These are phyloP conservation scores for Dicerorhinus sumatrensis DNA, from an alignment of 2,113 vertebrate genomes.

Conservation along the genomic window DNA sequence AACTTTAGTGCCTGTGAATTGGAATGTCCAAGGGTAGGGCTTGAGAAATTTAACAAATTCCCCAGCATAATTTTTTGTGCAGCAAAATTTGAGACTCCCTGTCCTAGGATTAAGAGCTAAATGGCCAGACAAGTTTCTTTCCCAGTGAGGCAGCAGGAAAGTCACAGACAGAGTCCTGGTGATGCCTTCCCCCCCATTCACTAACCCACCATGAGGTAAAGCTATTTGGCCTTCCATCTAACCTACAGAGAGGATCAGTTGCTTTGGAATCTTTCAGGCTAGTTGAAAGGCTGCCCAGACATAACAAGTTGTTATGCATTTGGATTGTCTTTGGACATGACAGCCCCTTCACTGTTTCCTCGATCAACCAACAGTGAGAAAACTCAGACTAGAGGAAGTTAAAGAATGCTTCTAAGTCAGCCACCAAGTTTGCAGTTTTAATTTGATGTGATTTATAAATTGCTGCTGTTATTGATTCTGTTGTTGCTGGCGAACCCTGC, in stretches of 20 bases:
- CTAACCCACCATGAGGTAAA: accelerated
- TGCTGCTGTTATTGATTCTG: conserved; percentile 74
- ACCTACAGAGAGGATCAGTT: not conserved
- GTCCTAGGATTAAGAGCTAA: not conserved
- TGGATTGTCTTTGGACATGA: not conserved
- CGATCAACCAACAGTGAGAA: not conserved
- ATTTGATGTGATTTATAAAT: conserved; percentile 81
- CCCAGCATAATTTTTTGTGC: not conserved
- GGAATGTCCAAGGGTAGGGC: not conserved
- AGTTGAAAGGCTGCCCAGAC: not conserved
- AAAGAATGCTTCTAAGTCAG: conserved; percentile 11
- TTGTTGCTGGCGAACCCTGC: conserved; percentile 64
- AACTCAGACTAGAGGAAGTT: not conserved
- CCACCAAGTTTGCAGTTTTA: conserved; percentile 63
- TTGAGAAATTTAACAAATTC: not conserved
- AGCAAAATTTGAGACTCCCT: not conserved
- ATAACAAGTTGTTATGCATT: not conserved
- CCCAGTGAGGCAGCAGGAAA: not conserved
- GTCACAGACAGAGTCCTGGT: not conserved
- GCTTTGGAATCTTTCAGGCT: not conserved
- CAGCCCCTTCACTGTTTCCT: not conserved
- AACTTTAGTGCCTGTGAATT: not conserved
- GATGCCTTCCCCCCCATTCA: too few relatives aligned
- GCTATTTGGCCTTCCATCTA: too few relatives aligned
- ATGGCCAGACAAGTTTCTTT: not conserved